phyloP scores from a whole-genome alignment of 2,113 vertebrate genomes.

The Neomonachus schauinslandi region DNA sequence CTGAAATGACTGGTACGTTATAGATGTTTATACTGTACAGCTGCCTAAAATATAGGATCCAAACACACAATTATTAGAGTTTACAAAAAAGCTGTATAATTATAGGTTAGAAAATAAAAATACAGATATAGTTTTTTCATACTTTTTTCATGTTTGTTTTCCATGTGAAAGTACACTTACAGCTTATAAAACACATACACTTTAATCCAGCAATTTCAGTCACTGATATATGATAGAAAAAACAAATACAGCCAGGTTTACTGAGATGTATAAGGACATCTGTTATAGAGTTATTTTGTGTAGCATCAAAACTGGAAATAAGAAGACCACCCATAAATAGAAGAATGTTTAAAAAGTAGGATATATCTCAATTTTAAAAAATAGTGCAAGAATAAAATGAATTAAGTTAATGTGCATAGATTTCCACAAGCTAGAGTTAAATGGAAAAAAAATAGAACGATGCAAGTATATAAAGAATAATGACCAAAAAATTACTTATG shows the following conservation, averaged over 20 bases:
- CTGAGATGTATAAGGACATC: neutral
- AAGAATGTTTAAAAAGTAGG: neutral
- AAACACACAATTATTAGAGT: neutral
- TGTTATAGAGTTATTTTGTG: neutral
- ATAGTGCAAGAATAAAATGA: neutral
- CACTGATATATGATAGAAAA: neutral
- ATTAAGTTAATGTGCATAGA: neutral
- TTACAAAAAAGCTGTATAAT: neutral
- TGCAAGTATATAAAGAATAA: neutral
- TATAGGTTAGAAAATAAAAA: neutral
- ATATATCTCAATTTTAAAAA: neutral
- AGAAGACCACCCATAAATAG: neutral
- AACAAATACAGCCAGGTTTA: neutral
- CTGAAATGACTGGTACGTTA: neutral
- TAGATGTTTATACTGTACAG: neutral
- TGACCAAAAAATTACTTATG: neutral
- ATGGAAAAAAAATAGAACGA: neutral
- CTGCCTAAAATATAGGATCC: neutral
- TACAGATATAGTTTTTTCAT: neutral
- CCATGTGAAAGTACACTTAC: neutral
- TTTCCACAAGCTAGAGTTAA: neutral
- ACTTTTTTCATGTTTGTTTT: neutral
- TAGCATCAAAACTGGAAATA: neutral
- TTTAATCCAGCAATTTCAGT: neutral
- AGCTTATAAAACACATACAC: neutral